These are phyloP conservation scores for Lacanobia wlatinum DNA, from an alignment of 2,888 invertebrate species.

Conservation along the genomic window DNA sequence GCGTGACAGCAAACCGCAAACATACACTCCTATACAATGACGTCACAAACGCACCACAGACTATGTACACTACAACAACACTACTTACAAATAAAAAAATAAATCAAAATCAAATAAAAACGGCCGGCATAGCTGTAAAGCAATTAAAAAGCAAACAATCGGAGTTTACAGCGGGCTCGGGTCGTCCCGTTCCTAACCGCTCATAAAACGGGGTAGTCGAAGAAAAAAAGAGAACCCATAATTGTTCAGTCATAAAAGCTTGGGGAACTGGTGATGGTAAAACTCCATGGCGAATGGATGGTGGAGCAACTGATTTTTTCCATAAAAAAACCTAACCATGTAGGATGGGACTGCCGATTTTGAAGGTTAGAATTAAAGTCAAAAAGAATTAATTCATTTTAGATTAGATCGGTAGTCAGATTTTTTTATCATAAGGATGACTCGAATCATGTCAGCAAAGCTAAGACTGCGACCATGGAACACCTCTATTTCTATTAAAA, in stretches of 20 bases:
- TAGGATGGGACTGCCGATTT: constrained; percentile 12
- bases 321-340: too few species aligned
- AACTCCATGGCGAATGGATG: constrained; percentile 57
- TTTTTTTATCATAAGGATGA: too few species aligned
- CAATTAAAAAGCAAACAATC: constrained; percentile 84
- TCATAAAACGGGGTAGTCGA: constrained; percentile 72
- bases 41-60: constrained; percentile 23
- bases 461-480: too few species aligned
- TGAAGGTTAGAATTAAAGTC: constrained; percentile 1
- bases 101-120: constrained; percentile 67
- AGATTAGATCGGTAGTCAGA: too few species aligned
- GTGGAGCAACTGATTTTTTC: constrained; percentile 45
- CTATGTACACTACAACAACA: constrained; percentile 35
- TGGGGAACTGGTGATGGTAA: constrained; percentile 57
- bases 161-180: constrained; percentile 79
- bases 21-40: constrained; percentile 29
- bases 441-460: too few species aligned
- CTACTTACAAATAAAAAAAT: constrained; percentile 57
- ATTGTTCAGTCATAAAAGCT: constrained; percentile 76
- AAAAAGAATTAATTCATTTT: background rate
- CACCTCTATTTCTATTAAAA: too few species aligned
- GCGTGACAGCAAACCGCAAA: constrained; percentile 22
- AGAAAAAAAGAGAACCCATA: constrained; percentile 70
- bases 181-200: constrained; percentile 70
- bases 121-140: constrained; percentile 71